These are phyloP conservation scores for Apostichopus japonicus DNA, from an alignment of 35 echinoderm and acorn worm genomes.

Conservation along the genomic window DNA sequence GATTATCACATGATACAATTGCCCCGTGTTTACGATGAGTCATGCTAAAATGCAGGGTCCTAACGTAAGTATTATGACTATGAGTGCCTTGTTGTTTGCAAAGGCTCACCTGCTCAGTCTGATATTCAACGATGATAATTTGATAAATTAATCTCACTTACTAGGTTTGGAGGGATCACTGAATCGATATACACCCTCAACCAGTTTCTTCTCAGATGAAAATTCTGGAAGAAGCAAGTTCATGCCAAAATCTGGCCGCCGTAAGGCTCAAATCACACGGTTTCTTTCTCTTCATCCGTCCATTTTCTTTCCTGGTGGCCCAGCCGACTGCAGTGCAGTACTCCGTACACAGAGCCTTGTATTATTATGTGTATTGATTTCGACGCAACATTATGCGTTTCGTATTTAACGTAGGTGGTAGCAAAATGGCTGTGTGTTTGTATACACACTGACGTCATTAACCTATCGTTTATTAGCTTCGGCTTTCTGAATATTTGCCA, in stretches of 20 bases:
- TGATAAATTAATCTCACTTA: constrained; percentile 3
- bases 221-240: constrained; percentile 19
- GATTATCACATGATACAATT: no score
- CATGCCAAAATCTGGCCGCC: constrained; percentile 35
- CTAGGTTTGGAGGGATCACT: constrained; percentile 15
- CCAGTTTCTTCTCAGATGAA: constrained; percentile 18
- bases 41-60: no score
- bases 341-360: background rate
- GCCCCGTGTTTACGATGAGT: no score
- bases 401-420: no score
- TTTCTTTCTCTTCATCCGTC: constrained; percentile 49
- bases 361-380: no score
- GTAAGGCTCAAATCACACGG: constrained; percentile 11
- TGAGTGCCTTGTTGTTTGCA: no score
- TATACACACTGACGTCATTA: constrained; percentile 44
- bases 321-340: background rate
- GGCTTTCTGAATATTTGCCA: no score
- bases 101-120: no score
- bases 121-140: no score
- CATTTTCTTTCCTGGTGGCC: constrained; percentile 37
- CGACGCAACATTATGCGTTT: no score
- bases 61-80: no score
- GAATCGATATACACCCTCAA: background rate
- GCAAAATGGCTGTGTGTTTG: constrained; percentile 16
- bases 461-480: background rate